phyloP scores from a whole-genome alignment of 1,140 invertebrate genomes.

The Adoxophyes honmai region DNA sequence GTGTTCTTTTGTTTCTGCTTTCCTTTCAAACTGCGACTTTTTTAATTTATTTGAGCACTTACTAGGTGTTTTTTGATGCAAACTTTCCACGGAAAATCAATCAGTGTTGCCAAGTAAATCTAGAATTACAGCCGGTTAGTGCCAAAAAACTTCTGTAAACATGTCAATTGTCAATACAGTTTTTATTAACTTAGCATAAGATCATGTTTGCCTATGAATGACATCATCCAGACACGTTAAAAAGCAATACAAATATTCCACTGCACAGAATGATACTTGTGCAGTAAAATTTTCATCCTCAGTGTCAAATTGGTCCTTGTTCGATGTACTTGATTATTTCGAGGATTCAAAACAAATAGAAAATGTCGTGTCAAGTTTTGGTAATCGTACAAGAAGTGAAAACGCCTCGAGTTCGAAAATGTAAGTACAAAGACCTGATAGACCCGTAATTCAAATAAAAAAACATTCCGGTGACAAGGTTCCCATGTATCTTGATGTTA shows the following conservation, averaged over 20 bases:
- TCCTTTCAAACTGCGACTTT: background rate
- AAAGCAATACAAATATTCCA: constrained; percentile 26
- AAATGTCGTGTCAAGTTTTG: constrained; percentile 33
- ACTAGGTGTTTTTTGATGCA: background rate
- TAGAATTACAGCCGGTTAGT: background rate
- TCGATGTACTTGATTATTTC: constrained; percentile 21
- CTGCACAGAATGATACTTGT: constrained; percentile 6
- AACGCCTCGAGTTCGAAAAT: constrained; percentile 22
- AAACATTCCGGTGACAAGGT: background rate
- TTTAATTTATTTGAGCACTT: background rate
- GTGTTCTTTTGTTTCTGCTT: background rate
- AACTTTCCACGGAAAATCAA: background rate
- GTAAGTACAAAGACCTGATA: constrained; percentile 24
- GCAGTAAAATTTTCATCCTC: constrained; percentile 24
- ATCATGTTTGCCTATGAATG: constrained; percentile 21
- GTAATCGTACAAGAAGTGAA: constrained; percentile 26
- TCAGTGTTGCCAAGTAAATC: background rate
- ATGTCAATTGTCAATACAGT: background rate
- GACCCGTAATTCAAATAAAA: background rate
- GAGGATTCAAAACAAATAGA: constrained; percentile 23
- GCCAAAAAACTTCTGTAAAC: constrained; percentile 7
- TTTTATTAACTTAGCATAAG: constrained; percentile 3
- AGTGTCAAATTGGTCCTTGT: constrained; percentile 31
- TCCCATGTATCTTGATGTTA: background rate
- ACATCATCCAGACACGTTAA: constrained; percentile 21